Conservation (phyloP, 2,888 invertebrate genomes). For the Brenthis daphne region DNA sequence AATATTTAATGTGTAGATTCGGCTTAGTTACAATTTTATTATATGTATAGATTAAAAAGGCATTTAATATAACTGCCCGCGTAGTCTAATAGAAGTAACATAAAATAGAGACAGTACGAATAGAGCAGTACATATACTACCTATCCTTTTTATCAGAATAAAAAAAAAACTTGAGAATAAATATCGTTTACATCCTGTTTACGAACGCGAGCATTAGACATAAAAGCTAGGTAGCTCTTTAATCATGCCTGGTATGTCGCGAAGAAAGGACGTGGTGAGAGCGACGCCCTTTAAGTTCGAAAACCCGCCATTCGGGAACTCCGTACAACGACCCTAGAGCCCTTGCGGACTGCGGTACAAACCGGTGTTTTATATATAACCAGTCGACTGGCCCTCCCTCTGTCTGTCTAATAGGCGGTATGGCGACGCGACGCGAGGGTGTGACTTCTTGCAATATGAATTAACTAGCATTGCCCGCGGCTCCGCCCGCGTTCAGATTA, state of each 20-base stretch:
- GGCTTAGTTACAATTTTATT: no score
- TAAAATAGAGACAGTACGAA: no score
- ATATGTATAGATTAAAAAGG: no score
- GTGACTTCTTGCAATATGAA: conserved; percentile 30
- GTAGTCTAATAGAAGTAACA: no score
- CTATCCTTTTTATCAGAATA: no score
- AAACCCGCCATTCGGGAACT: conserved; percentile 58
- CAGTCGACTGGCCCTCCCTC: conserved; percentile 48
- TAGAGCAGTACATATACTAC: no score
- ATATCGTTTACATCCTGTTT: not conserved
- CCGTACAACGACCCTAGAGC: conserved; percentile 75
- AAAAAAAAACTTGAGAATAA: no score
- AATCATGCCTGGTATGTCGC: conserved; percentile 49
- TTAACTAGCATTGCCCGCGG: not conserved
- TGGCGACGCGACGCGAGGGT: conserved; percentile 32
- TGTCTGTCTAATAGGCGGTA: conserved; percentile 52
- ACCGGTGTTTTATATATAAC: conserved; percentile 54
- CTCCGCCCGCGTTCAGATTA: no score
- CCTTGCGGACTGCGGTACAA: conserved; percentile 59
- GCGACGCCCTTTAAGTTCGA: conserved; percentile 66
- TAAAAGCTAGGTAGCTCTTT: conserved; percentile 40
- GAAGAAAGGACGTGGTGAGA: conserved; percentile 54
- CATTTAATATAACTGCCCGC: not conserved
- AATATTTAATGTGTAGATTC: no score
- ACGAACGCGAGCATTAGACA: conserved; percentile 1